phyloP scores from a whole-genome alignment of 2,888 invertebrate genomes.

The Sphaerophoria rueppellii region DNA sequence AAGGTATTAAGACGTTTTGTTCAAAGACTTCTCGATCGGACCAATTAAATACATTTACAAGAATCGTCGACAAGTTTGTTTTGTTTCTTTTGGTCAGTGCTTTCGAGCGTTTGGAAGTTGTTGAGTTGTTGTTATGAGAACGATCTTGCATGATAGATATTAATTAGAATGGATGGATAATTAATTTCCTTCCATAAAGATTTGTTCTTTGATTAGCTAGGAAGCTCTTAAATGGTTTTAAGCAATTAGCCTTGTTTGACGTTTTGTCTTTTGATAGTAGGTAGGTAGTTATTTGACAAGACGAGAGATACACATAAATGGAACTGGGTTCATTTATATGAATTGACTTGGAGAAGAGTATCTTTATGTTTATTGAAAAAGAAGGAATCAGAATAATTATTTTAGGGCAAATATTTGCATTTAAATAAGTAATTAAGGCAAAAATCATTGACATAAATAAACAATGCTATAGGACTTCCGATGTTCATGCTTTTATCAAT shows the following conservation, averaged over 20 bases:
- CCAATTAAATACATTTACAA: conserved; percentile 12
- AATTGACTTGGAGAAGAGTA: too few relatives aligned
- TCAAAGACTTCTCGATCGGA: conserved; percentile 4
- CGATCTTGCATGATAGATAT: conserved; percentile 45
- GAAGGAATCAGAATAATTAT: too few relatives aligned
- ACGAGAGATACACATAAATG: too few relatives aligned
- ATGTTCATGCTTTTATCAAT: too few relatives aligned
- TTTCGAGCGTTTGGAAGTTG: not conserved
- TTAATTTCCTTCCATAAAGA: conserved; percentile 38
- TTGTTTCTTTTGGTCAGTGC: not conserved
- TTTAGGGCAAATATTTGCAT: too few relatives aligned
- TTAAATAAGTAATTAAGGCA: too few relatives aligned
- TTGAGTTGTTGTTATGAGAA: conserved; percentile 25
- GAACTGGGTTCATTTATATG: too few relatives aligned
- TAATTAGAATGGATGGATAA: conserved; percentile 46
- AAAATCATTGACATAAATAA: too few relatives aligned
- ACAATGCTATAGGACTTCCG: too few relatives aligned
- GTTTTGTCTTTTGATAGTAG: not conserved
- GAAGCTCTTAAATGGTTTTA: conserved; percentile 22
- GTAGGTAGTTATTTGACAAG: too few relatives aligned
- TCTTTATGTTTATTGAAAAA: too few relatives aligned
- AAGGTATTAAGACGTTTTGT: conserved; percentile 35
- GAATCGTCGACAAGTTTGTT: conserved; percentile 19
- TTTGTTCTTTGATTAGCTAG: not conserved
- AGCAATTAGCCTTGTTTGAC: conserved; percentile 29